Conservation (phyloP, 1,140 invertebrate species). For the Orius insidiosus region DNA sequence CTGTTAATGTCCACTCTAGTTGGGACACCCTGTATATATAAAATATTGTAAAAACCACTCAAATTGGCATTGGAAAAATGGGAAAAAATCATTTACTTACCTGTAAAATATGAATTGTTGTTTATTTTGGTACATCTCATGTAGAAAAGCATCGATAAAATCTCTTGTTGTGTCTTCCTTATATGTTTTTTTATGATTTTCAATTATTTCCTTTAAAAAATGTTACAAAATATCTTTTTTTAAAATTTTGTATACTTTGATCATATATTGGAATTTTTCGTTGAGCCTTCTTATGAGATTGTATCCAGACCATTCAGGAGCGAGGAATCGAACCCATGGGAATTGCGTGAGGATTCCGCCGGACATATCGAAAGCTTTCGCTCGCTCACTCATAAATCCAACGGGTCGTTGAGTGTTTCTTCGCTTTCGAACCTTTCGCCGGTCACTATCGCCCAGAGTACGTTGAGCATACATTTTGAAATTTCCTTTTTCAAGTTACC, state of each 20-base stretch:
- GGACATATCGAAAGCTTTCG: slow-evolving; percentile 46
- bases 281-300: slow-evolving; percentile 45
- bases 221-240: not conserved
- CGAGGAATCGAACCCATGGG: slow-evolving; percentile 49
- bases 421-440: slow-evolving; percentile 33
- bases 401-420: slow-evolving; percentile 32
- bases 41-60: too few species aligned
- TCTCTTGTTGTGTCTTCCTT: slow-evolving; percentile 35
- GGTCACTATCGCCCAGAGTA: slow-evolving; percentile 51
- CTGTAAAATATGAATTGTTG: slow-evolving; percentile 33
- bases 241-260: slow-evolving; percentile 27
- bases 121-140: slow-evolving; percentile 40
- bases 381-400: slow-evolving; percentile 38
- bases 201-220: slow-evolving; percentile 35
- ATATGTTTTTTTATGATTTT: slow-evolving; percentile 38
- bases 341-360: slow-evolving; percentile 47
- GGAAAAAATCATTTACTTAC: slow-evolving; percentile 26
- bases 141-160: slow-evolving; percentile 59
- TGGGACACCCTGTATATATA: too few species aligned
- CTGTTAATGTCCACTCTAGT: too few species aligned
- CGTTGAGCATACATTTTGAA: slow-evolving; percentile 47
- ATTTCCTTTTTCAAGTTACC: slow-evolving; percentile 11
- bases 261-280: slow-evolving; percentile 34
- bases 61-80: too few species aligned
- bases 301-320: slow-evolving; percentile 47